Evolutionary conservation across 92 coral and sea anemone genomes (phyloP).

Genomic region (Siderastrea radians): DNA sequence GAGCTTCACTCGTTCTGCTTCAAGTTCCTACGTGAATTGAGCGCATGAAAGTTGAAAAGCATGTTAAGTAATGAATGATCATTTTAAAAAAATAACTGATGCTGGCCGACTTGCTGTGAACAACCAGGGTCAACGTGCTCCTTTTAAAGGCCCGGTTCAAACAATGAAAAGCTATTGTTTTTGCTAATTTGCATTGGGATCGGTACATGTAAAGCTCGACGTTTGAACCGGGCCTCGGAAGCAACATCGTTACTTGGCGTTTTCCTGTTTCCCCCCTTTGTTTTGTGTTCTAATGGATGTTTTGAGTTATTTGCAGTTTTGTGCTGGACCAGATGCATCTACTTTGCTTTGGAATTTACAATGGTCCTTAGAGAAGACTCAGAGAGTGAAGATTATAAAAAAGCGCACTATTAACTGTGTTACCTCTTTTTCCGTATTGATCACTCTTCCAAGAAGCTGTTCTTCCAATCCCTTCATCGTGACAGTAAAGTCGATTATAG

Average conservation of each 20-base stretch:
- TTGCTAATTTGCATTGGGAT: too few species aligned
- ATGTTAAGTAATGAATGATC: background rate
- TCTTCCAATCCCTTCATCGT: slow-evolving; percentile 95
- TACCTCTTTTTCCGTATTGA: slow-evolving; percentile 96
- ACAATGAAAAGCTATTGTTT: too few species aligned
- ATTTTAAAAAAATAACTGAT: background rate
- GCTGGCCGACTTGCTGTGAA: too few species aligned
- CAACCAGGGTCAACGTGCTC: too few species aligned
- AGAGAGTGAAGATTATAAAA: background rate
- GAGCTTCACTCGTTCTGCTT: slow-evolving; percentile 89
- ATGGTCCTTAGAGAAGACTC: background rate
- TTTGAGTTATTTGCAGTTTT: background rate
- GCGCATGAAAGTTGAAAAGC: background rate
- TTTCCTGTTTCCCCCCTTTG: too few species aligned
- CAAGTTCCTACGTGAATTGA: slow-evolving; percentile 75
- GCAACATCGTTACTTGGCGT: too few species aligned
- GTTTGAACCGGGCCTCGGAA: too few species aligned
- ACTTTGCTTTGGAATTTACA: too few species aligned
- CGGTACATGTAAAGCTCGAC: too few species aligned
- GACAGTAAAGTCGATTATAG: slow-evolving; percentile 93
- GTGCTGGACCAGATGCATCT: too few species aligned
- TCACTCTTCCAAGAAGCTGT: slow-evolving; percentile 88
- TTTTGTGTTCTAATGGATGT: too few species aligned
- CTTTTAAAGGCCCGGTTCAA: too few species aligned
- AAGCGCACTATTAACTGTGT: background rate